Evolutionary conservation across 2,113 vertebrate species (phyloP), one percentile per base, ranked within the genome.

Genomic region (Rhinogobius similis): DNA sequence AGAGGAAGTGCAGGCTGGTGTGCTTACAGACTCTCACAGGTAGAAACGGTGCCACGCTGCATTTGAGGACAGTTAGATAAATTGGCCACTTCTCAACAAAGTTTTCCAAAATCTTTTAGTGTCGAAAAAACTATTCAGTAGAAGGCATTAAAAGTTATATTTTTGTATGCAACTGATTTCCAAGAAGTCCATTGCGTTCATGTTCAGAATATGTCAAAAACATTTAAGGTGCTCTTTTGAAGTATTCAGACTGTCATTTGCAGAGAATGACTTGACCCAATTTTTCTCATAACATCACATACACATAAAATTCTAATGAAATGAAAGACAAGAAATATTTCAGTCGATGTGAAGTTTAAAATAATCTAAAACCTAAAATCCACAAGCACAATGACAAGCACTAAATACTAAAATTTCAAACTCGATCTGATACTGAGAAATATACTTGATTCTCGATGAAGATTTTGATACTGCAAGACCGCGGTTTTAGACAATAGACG

Each of bases 121-220:
- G 36, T 21, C 38, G n/a, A 72, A 70, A 24, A 26, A 62, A 3
- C 27, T 3, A 16, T 83, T 64, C 62, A 73, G 73, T 55, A 46
- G 74, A 62, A 10, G 11, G 26, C 12, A 27, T 21, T 14, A 27
- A 44, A 44, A 16, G 16, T 58, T 16, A 43, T 48, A 59, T 2
- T 44, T 65, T 39, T 36, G 23, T 52, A 56, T 67, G 5, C n/a
- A 18, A 8, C 20, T 1, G 5, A n/a, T 23, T 53, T 53, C n/a
- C 21, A 52, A n/a, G 50, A 52, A 5, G 12, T 23, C 24, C 4
- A 11, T 5, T 53, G 21, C 50, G 21, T 24, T 52, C n/a, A 23
- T 21, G 10, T 23, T 21, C 2, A 52, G 43, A 46, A 46, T 5
- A 18, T 18, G 43, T 18, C 53, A 16, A 21, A 18, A 48, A 20